These are phyloP conservation scores for Gasterosteus nipponicus DNA, from an alignment of 2,113 vertebrate species.

Conservation along the genomic window DNA sequence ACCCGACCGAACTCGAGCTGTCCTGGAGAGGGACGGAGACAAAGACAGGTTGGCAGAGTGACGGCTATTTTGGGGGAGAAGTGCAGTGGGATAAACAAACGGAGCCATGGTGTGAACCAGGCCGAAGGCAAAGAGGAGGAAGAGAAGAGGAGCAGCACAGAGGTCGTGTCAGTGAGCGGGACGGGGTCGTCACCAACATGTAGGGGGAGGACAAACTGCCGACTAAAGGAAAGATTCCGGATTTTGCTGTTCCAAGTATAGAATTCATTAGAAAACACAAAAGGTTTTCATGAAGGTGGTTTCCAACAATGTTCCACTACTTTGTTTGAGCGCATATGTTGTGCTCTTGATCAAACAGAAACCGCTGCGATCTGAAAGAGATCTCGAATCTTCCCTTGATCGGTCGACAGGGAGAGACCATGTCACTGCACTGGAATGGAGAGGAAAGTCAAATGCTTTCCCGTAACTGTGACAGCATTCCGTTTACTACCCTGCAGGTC, in stretches of 20 bases:
- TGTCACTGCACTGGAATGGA: slow-evolving; percentile 44
- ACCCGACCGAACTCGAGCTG: slow-evolving; percentile 89
- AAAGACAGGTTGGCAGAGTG: slow-evolving; percentile 8
- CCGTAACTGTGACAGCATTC: slow-evolving; percentile 70
- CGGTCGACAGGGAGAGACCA: slow-evolving; percentile 29
- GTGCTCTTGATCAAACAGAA: background rate
- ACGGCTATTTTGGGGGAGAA: background rate
- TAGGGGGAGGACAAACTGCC: slow-evolving; percentile 30
- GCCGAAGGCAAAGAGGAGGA: slow-evolving; percentile 17
- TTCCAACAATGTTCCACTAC: background rate
- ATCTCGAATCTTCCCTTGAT: slow-evolving; percentile 53
- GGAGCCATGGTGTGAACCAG: slow-evolving; percentile 11
- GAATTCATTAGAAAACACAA: background rate
- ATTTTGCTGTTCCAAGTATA: background rate
- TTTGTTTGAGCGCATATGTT: background rate
- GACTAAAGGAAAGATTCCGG: slow-evolving; percentile 54
- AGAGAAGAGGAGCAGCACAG: slow-evolving; percentile 32
- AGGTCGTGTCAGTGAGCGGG: slow-evolving; percentile 25
- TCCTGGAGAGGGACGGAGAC: slow-evolving; percentile 81
- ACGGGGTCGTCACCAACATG: slow-evolving; percentile 38
- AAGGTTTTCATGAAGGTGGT: background rate
- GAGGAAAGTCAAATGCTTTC: slow-evolving; percentile 73
- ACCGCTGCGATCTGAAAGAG: background rate
- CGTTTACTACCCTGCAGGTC: slow-evolving; percentile 15
- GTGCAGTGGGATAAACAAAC: slow-evolving; percentile 29